Base-by-base conservation (phyloP, 2,113 vertebrate species). In the Delphinus delphis region DNA sequence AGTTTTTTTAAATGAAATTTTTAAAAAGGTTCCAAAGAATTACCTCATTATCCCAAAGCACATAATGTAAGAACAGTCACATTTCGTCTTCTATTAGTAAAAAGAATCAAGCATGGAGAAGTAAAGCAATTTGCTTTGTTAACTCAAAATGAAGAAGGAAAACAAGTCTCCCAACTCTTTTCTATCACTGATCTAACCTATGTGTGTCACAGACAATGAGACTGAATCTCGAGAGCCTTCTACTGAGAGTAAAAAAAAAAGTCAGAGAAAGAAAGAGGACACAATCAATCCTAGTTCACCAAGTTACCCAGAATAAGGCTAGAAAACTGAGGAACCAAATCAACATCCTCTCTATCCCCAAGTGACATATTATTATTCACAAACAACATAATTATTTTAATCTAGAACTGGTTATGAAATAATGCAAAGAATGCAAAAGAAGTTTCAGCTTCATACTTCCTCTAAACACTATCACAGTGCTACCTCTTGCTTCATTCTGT, bases 71-170 rank as follows among this genome's bases (percentile, higher is more conserved):
- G 15, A 77, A 55, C 60, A 94, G 36, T 55, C n/a, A 82, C 28
- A 86, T 53, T 88, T 83, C 71, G 26, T 73, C 73, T 87, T 92
- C 67, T 88, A 83, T 91, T n/a, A 91, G 36, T 91, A 58, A 97
- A 90, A 82, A 63, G 14, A 76, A 80, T 55, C 23, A 63, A 80
- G 28, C 44, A 55, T 38, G 33, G 23, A 73, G 31, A 94, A 74
- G 58, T 82, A 74, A 84, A 97, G 63, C 41, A 73, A 74, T 70
- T 67, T 80, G 18, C 41, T 84, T 62, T 73, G 33, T 10, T 86
- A 86, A 74, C 79, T 84, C 71, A 92, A 74, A 92, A 67, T 74
- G 38, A 95, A 87, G 28, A 95, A 63, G n/a, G 90, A 83, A 94
- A 93, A 67, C 65, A 95, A 53, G 70, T 90, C 86, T 95, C 55